Base-by-base conservation (phyloP, 2,113 vertebrate genomes). In the Dasypus novemcinctus region DNA sequence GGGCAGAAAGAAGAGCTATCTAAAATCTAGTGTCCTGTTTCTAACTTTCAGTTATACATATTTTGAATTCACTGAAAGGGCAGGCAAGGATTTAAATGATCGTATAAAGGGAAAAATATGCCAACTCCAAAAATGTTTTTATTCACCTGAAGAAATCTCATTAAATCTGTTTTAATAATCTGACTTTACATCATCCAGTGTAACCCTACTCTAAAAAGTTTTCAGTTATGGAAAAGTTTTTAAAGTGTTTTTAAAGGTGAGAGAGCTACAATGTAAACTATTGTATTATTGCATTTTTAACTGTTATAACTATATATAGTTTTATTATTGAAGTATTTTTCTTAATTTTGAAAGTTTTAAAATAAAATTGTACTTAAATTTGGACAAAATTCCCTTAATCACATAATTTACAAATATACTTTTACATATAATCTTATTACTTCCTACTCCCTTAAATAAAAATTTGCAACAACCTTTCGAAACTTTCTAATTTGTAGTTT, bases 301-400 rank as follows among this genome's bases (percentile, higher is more conserved):
- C 17, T n/a, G n/a, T 64, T 20, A 74, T 64, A 63, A 87, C 57
- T 64, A 75, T 31, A 69, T 43, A 92, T 29, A 9, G 15, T 52
- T 90, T 85, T 71, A 76, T 12, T 91, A 23, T 82, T 86, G 43
- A 89, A 64, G 18, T 23, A 8, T 46, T 59, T 91, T 94, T 87
- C 31, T 71, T 63, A 78, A 49, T 68, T 61, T 91, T 89, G 75
- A 83, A 93, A 52, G 63, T 83, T 95, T 85, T 59, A 43, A 90
- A 85, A 71, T 87, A 83, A 85, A 90, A 81, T 38, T 80, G 31
- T 79, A 61, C 61, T 88, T 95, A 66, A 95, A 83, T 68, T 79
- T 93, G 49, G 57, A 79, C 12, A 93, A 76, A 93, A 90, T 66
- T 69, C 33, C 57, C 29, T 36, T 76, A 64, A 96, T 46, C 38